Evolutionary conservation across 2,888 invertebrate species (phyloP), one percentile per base, ranked within the genome.

Genomic region (Apamea anceps): DNA sequence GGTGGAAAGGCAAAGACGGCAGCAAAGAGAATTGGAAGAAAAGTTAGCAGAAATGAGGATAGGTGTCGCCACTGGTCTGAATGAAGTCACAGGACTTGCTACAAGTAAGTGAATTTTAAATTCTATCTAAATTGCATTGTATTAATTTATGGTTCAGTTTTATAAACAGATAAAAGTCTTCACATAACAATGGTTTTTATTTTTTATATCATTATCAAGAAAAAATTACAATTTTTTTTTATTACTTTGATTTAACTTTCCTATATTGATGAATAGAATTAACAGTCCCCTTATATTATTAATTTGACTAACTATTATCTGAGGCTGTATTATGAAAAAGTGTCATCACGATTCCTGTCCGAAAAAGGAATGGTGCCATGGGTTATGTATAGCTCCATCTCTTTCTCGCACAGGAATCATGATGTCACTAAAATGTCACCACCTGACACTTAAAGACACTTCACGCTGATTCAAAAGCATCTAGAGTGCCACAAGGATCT

Each of bases 1-100:
- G 96, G 97, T 98, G 85, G 97, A 98, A 93, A 96, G 97, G 90
- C 98, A 98, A 90, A 96, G 98, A 85, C 94, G 97, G 89, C 97
- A 95, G 74, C 97, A 97, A 87, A 95, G 95, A 77, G 96, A 97
- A 77, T 91, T 97, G 62, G 97, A 97, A 89, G 97, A 97, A 86
- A 97, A 96, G 88, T 86, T 97, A 89, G 97, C 97, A 6, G 97
- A 98, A 91, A 96, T 98, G 92, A 96, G 97, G 85, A 95, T 97
- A 91, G 97, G 97, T 86, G 95, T 96, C 88, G 95, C 96, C 37
- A 95, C 96, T 21, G 96, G 96, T 74, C 90, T 96, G 0, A 96
- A 95, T 71, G 97, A 97, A 93, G 95, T 97, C 75, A 97, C 97
- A 72, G 96, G 96, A 86, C 92, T 96, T 87, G 94, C 97, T 80